Base-by-base conservation (phyloP, 2,797 vertebrate species). In the Poeciliopsis infans region DNA sequence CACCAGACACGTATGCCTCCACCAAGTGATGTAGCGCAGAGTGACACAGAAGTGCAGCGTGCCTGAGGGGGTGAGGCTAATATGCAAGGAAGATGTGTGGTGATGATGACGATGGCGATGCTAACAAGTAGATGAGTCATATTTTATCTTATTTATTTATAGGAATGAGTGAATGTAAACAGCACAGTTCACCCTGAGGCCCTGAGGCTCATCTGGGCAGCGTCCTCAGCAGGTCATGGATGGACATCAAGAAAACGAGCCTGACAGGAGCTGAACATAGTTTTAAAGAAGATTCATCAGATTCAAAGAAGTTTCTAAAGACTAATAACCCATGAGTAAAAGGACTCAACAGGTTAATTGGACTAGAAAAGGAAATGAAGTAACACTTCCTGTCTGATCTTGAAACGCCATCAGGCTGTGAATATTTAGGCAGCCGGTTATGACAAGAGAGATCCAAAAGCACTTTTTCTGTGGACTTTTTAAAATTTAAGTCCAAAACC, bases 121-220 rank as follows among this genome's bases (percentile, higher is more conserved):
- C 75, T 6, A 31, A 1, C 68, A 46, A 1, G 49, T 72, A 7
- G 39, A 89, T 91, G 80, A 89, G 76, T 87, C 59, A 82, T 46
- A 49, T 51, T 28, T 81, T 76, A 51, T 74, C 25, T 55, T 82
- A 39, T 25, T 72, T 88, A 85, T 87, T 88, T 90, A 86, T 86
- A 90, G 79, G 86, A 45, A 43, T 49, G 66, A 79, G 72, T 82
- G 55, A 82, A 90, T 80, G 76, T 78, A 85, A 83, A 93, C 53
- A 55, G 39, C 39, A 41, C 75, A 47, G 49, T 77, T 70, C 69
- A 66, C 45, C 46, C 68, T 36, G 49, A 18, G 3, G 49, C 39
- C 70, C 75, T 83, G 71, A 72, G 77, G 46, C 77, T 51, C 55
- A 46, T 66, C 75, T 73, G 64, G 36, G 64, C 55, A 45, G 64